These are phyloP conservation scores for Casuarius casuarius DNA, from an alignment of 2,113 vertebrate genomes.

Conservation along the genomic window DNA sequence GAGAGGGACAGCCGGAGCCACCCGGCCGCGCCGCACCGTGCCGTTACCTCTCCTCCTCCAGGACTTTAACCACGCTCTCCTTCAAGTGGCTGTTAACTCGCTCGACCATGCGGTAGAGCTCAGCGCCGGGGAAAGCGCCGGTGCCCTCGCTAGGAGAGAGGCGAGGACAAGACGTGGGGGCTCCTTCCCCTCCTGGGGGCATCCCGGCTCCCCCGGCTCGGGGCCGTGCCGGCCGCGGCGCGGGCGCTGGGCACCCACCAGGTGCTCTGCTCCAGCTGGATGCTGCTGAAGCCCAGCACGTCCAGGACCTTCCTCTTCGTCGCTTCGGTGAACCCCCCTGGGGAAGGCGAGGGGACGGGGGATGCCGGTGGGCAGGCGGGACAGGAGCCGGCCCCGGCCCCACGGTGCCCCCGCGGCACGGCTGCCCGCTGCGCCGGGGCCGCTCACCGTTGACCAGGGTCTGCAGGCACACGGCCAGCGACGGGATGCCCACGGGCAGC, in stretches of 20 bases:
- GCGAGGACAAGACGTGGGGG: background rate
- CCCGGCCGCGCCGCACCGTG: fast-evolving
- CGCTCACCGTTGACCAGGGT: constrained; percentile 76
- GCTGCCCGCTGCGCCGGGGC: no score
- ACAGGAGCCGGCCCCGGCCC: no score
- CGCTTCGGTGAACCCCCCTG: constrained; percentile 73
- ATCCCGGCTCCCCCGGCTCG: no score
- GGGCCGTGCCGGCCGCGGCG: background rate
- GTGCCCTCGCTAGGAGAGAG: constrained; percentile 69
- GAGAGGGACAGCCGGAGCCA: background rate
- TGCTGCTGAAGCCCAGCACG: constrained; percentile 73
- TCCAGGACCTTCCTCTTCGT: constrained; percentile 65
- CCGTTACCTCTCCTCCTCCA: constrained; percentile 71
- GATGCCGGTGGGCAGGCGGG: no score
- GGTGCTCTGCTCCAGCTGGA: constrained; percentile 62
- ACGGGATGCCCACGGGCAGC: constrained; percentile 79
- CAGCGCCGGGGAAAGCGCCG: constrained; percentile 66
- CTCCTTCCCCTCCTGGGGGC: no score
- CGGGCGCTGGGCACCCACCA: constrained; percentile 58
- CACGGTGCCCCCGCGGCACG: no score
- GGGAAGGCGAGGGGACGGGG: fast-evolving
- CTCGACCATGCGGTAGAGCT: constrained; percentile 79
- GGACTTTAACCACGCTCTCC: constrained; percentile 47
- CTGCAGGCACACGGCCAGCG: constrained; percentile 76
- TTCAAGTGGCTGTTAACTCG: constrained; percentile 72